Base-by-base conservation (phyloP, 2,797 vertebrate species). In the Muscicapa comitata region DNA sequence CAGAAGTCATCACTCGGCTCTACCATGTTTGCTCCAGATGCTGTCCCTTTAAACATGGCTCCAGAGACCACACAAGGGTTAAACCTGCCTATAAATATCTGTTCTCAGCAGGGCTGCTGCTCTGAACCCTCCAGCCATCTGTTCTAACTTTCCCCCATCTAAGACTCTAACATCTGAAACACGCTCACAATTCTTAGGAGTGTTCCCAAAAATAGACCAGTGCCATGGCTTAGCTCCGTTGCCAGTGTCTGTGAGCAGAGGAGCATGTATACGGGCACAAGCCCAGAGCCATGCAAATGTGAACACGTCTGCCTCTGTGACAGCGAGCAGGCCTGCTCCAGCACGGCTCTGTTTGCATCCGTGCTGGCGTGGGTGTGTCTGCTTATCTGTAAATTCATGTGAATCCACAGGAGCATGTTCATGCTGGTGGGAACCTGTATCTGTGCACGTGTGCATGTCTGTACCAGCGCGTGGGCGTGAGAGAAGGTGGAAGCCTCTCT, bases 31-130 rank as follows among this genome's bases (percentile, higher is more conserved):
- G 1, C 82, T 87, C 70, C 68, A 45, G 78, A 77, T 3, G 3
- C 87, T 10, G 15, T 31, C 62, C 61, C 84, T 95, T 95, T 96
- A 94, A 94, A 78, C 18, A 17, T 67, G 79, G 88, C 86, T 94
- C 87, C 61, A 54, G 75, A 54, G 82, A 94, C 73, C 80, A 92
- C 96, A 94, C 31, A 97, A 96, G 97, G 96, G 97, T 97, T 98
- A 98, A 98, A 82, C 53, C 96, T 91, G 84, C 96, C 97, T 98
- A 98, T 97, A 98, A 98, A 98, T 98, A 98, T 97, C 95, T 97
- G 91, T 92, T 97, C 97, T 96, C 97, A 97, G 97, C 97, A 97
- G 97, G 97, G 97, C 96, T 97, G 81, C 95, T 94, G 97, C 97
- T 97, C 95, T 92, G 97, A 97, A 96, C 97, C 96, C 95, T 98